A percentile compares a stretch with the other conserved stretches of the same genome.
phyloP scores from a whole-genome alignment of 2,888 invertebrate species.

The Hypomecis punctinalis region DNA sequence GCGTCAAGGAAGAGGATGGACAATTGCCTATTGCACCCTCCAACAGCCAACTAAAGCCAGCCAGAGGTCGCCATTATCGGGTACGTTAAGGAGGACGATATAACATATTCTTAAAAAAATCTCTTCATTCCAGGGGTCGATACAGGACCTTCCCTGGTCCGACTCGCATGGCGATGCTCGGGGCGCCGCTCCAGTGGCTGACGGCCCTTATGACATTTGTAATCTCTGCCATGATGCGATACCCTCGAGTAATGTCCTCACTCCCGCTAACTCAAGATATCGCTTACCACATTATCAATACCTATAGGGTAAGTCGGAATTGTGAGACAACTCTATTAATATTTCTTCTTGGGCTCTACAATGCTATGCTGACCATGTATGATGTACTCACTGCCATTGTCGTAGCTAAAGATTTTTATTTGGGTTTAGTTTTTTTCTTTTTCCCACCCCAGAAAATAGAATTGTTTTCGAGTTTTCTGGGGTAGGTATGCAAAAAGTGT shows the following conservation, averaged over 20 bases:
- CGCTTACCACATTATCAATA: slow-evolving; percentile 66
- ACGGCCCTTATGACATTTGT: slow-evolving; percentile 66
- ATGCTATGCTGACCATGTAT: too few species aligned
- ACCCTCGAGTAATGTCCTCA: slow-evolving; percentile 66
- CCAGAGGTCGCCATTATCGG: too few species aligned
- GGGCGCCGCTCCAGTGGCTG: slow-evolving; percentile 72
- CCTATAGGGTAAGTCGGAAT: slow-evolving; percentile 61
- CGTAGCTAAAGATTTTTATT: too few species aligned
- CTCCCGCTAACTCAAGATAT: slow-evolving; percentile 58
- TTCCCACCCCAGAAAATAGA: too few species aligned
- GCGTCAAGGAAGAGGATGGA: too few species aligned
- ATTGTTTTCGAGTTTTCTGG: too few species aligned
- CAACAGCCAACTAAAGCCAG: too few species aligned
- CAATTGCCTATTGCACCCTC: too few species aligned
- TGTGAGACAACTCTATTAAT: background rate
- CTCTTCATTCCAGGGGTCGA: slow-evolving; percentile 52
- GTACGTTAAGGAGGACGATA: background rate
- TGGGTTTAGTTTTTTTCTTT: too few species aligned
- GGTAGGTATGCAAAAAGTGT: too few species aligned
- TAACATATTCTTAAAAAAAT: background rate
- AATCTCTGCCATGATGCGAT: slow-evolving; percentile 61
- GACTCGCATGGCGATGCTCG: slow-evolving; percentile 59
- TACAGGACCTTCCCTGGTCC: slow-evolving; percentile 65
- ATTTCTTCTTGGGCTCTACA: too few species aligned
- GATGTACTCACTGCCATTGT: too few species aligned